Conservation (phyloP, 2,888 invertebrate genomes). For the Andrena praecox region DNA sequence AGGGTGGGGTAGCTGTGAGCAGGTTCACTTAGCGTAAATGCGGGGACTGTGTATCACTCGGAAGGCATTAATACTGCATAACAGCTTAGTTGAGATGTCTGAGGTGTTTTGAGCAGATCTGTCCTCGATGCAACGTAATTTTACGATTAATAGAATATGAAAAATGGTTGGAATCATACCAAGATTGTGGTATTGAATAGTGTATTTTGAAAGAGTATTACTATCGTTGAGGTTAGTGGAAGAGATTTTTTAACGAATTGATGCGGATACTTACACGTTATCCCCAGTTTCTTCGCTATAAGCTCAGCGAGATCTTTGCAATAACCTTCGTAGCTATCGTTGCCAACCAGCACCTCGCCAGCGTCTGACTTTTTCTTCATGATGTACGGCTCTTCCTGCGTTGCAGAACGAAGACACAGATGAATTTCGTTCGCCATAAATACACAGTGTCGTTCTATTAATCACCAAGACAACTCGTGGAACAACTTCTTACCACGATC, state of each 20-base stretch:
- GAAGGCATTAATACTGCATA: too few species aligned
- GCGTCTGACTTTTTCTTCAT: conserved; percentile 90
- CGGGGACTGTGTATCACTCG: too few species aligned
- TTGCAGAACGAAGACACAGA: neutral
- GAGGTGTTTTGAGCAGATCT: too few species aligned
- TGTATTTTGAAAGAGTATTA: too few species aligned
- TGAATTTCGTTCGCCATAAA: neutral
- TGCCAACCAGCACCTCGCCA: conserved; percentile 89
- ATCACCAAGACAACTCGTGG: neutral
- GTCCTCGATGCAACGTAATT: too few species aligned
- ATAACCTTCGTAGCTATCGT: conserved; percentile 95
- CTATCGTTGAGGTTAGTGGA: neutral
- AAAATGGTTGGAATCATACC: too few species aligned
- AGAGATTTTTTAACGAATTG: conserved; percentile 17
- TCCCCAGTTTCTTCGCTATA: conserved; percentile 92
- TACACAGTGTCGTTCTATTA: neutral
- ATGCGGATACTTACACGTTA: conserved; percentile 90
- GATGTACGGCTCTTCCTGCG: conserved; percentile 94
- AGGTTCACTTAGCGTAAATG: too few species aligned
- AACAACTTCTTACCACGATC: conserved; percentile 87
- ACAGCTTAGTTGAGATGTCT: too few species aligned
- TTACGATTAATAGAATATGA: neutral
- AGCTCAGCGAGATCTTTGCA: conserved; percentile 96
- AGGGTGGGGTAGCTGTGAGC: conserved; percentile 36
- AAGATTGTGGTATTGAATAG: too few species aligned